Conservation (phyloP, 2,113 vertebrate genomes). For the Columba janthina region DNA sequence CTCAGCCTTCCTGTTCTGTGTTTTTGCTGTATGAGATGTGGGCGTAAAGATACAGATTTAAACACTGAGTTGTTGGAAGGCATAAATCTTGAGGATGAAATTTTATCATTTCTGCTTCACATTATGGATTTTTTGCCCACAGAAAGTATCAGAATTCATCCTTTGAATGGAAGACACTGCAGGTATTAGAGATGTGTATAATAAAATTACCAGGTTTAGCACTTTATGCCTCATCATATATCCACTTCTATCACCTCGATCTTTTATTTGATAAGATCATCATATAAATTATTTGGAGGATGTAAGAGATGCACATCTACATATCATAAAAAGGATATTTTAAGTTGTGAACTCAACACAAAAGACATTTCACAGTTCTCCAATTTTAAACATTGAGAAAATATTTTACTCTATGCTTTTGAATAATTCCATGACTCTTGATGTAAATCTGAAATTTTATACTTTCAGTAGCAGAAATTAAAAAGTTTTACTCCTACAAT, state of each 20-base stretch:
- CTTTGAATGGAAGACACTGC: neutral
- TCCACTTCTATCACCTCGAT: neutral
- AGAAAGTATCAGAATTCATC: neutral
- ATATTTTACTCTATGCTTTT: neutral
- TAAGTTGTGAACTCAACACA: neutral
- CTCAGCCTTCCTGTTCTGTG: accelerated
- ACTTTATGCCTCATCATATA: neutral
- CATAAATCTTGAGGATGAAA: neutral
- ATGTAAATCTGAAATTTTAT: neutral
- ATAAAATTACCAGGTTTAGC: neutral
- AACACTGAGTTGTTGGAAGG: neutral
- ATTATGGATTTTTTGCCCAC: neutral
- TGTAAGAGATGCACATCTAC: neutral
- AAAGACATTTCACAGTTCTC: neutral
- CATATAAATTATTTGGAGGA: neutral
- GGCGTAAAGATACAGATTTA: neutral
- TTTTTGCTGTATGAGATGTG: neutral
- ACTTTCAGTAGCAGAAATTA: neutral
- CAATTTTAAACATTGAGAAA: neutral
- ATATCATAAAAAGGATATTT: neutral
- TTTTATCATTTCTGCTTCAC: neutral
- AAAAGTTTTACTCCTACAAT: neutral
- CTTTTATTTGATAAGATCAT: neutral
- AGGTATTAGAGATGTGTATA: neutral
- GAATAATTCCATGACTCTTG: neutral